Evolutionary conservation across 1,140 invertebrate genomes (phyloP).

Genomic region (Meteorus sp.): DNA sequence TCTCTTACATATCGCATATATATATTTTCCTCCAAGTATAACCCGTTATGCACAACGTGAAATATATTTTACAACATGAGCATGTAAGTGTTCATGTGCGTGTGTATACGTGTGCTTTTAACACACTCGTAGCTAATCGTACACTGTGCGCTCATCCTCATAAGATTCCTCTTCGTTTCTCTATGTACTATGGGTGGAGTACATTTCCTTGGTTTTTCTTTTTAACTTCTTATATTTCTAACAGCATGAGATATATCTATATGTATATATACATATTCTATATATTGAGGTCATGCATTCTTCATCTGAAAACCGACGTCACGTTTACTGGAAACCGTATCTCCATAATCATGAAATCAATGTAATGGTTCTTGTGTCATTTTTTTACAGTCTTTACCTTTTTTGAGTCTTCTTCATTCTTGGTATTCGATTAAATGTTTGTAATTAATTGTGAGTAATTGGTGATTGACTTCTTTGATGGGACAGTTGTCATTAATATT

Average conservation of each 20-base stretch:
- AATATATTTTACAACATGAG: neutral
- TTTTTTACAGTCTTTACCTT: neutral
- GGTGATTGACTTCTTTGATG: too few species aligned
- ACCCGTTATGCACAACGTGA: neutral
- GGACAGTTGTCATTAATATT: too few species aligned
- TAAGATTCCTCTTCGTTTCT: slow-evolving; percentile 11
- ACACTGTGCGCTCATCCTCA: slow-evolving; percentile 20
- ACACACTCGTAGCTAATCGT: slow-evolving; percentile 18
- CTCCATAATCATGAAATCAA: slow-evolving; percentile 16
- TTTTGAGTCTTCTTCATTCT: too few species aligned
- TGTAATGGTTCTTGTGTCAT: neutral
- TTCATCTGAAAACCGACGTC: slow-evolving; percentile 18
- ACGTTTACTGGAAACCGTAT: slow-evolving; percentile 15
- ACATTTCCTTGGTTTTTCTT: slow-evolving; percentile 14
- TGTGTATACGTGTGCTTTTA: slow-evolving; percentile 8
- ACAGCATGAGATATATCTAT: too few species aligned
- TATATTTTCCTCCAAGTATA: neutral
- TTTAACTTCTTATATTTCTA: slow-evolving; percentile 7
- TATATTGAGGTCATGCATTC: slow-evolving; percentile 12
- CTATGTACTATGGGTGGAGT: slow-evolving; percentile 17
- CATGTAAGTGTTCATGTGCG: neutral
- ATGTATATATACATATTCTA: too few species aligned
- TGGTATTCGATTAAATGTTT: too few species aligned
- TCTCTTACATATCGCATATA: neutral
- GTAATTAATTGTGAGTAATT: too few species aligned